Evolutionary conservation across 1,140 invertebrate genomes (phyloP).

Genomic region (Oreohelix idahoensis): DNA sequence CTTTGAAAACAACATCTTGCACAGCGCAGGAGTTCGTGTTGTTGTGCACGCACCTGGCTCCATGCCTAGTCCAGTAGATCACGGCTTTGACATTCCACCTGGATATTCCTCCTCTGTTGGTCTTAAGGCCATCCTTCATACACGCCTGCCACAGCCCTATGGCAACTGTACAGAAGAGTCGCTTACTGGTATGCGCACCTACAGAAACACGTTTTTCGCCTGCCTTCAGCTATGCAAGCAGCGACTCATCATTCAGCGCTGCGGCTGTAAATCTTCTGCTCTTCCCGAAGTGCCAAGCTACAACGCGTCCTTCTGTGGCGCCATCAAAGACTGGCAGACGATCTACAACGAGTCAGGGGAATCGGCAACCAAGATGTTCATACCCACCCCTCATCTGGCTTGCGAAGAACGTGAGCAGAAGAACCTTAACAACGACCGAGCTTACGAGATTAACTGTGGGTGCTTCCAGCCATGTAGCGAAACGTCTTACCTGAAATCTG

Average conservation of each 20-base stretch:
- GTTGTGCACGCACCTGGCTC: slow-evolving; percentile 72
- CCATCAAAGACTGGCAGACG: slow-evolving; percentile 57
- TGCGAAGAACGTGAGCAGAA: slow-evolving; percentile 61
- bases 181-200: slow-evolving; percentile 51
- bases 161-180: slow-evolving; percentile 64
- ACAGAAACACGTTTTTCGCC: slow-evolving; percentile 64
- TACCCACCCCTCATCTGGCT: slow-evolving; percentile 45
- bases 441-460: slow-evolving; percentile 60
- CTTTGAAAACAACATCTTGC: slow-evolving; percentile 62
- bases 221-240: slow-evolving; percentile 68
- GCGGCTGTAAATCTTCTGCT: slow-evolving; percentile 61
- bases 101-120: slow-evolving; percentile 69
- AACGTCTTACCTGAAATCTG: slow-evolving; percentile 65
- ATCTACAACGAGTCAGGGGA: slow-evolving; percentile 38
- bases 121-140: slow-evolving; percentile 62
- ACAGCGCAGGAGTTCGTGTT: slow-evolving; percentile 70
- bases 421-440: slow-evolving; percentile 59
- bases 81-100: slow-evolving; percentile 68
- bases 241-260: slow-evolving; percentile 56
- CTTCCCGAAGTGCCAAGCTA: slow-evolving; percentile 48
- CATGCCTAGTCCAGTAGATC: slow-evolving; percentile 72
- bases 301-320: slow-evolving; percentile 63
- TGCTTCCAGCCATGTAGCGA: slow-evolving; percentile 68
- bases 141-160: slow-evolving; percentile 59
- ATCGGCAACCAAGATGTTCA: slow-evolving; percentile 14